A percentile compares a stretch with the other conserved stretches of the same genome.
Conservation (phyloP, 1,140 invertebrate species). For the Hydropsyche tenuis region DNA sequence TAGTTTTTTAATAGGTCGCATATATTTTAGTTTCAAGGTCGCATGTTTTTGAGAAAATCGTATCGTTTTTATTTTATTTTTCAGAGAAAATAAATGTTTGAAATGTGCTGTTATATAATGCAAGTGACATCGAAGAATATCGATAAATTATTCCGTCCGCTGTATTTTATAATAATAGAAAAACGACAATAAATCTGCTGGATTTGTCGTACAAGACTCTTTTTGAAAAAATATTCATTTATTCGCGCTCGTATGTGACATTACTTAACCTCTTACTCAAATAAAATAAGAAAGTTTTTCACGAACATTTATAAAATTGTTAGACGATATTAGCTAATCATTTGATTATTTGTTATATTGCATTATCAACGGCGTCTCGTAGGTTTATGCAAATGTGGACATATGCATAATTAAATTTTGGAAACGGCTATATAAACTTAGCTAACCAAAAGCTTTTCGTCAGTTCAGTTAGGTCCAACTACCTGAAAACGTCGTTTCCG, state of each 20-base stretch:
- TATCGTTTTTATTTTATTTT: too few relatives aligned
- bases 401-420: slow-evolving; percentile 41
- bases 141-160: too few relatives aligned
- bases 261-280: slow-evolving; percentile 32
- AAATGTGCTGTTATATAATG: too few relatives aligned
- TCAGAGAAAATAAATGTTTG: too few relatives aligned
- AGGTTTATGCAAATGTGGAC: slow-evolving; percentile 41
- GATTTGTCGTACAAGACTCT: too few relatives aligned
- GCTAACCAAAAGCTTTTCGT: not conserved
- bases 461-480: slow-evolving; percentile 15
- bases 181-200: too few relatives aligned
- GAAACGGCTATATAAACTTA: slow-evolving; percentile 31
- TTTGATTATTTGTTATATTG: slow-evolving; percentile 42
- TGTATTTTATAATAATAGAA: too few relatives aligned
- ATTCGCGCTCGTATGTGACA: slow-evolving; percentile 10
- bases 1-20: too few relatives aligned
- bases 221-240: not conserved
- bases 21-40: too few relatives aligned
- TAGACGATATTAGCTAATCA: slow-evolving; percentile 41
- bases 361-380: slow-evolving; percentile 38
- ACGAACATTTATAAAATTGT: slow-evolving; percentile 32
- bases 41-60: too few relatives aligned
- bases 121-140: too few relatives aligned
- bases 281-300: slow-evolving; percentile 43
- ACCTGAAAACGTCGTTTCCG: not conserved